Conservation (phyloP, 2,113 vertebrate genomes). For the Dissostichus mawsoni region DNA sequence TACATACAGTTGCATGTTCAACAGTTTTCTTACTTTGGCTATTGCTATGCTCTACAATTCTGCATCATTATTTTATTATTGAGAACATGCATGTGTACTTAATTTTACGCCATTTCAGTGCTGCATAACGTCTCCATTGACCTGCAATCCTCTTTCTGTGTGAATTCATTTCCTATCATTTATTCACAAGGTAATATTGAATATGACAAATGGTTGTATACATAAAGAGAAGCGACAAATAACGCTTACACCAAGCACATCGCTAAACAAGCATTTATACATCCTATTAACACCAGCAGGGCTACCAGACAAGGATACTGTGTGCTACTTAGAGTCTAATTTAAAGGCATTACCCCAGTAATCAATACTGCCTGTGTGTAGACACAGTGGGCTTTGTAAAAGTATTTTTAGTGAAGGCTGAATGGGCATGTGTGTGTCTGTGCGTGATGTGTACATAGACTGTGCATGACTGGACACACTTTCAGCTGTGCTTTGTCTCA, state of each 20-base stretch:
- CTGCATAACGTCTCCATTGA: not conserved
- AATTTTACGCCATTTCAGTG: not conserved
- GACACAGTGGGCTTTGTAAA: slow-evolving; percentile 55
- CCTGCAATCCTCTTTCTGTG: not conserved
- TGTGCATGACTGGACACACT: slow-evolving; percentile 17
- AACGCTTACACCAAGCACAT: not conserved
- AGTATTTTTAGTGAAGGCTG: slow-evolving; percentile 61
- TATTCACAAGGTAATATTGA: not conserved
- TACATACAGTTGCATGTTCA: not conserved
- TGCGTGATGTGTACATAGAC: slow-evolving; percentile 17
- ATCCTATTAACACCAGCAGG: slow-evolving; percentile 41
- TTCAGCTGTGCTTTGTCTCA: slow-evolving; percentile 63
- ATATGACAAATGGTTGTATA: slow-evolving; percentile 12
- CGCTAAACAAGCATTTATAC: slow-evolving; percentile 47
- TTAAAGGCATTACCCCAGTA: slow-evolving; percentile 54
- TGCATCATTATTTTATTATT: not conserved
- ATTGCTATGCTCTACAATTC: not conserved
- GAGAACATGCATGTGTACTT: no score
- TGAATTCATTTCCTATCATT: not conserved
- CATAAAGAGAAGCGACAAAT: slow-evolving; percentile 3
- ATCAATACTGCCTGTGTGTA: slow-evolving; percentile 64
- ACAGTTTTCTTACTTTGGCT: no score
- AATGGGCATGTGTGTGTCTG: slow-evolving; percentile 46
- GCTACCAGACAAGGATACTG: slow-evolving; percentile 40
- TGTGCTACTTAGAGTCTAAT: slow-evolving; percentile 52